Evolutionary conservation across 2,888 invertebrate genomes (phyloP).

Genomic region (Xiphydria camelus): DNA sequence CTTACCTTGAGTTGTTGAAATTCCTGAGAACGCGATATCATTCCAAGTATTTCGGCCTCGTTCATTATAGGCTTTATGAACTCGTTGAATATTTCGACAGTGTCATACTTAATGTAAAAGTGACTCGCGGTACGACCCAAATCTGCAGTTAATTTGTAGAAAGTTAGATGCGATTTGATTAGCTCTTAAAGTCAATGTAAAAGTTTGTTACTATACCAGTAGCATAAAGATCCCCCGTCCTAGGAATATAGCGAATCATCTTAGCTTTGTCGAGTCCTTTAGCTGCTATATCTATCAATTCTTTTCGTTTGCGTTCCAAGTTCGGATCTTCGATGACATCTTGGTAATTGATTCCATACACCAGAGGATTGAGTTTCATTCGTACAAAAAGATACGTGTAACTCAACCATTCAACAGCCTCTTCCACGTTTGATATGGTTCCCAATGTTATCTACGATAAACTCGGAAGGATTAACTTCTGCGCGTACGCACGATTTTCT

Average conservation of each 20-base stretch:
- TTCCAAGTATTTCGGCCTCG: constrained; percentile 82
- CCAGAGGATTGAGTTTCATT: constrained; percentile 88
- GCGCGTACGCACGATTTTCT: constrained; percentile 13
- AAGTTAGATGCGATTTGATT: constrained; percentile 6
- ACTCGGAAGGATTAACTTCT: too few relatives aligned
- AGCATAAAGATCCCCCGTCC: constrained; percentile 78
- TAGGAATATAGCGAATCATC: constrained; percentile 90
- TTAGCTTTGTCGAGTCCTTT: constrained; percentile 85
- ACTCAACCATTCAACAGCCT: constrained; percentile 97
- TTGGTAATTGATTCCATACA: constrained; percentile 69
- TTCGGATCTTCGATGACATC: constrained; percentile 76
- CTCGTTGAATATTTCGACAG: constrained; percentile 91
- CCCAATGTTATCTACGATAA: constrained; percentile 78
- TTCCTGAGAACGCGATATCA: constrained; percentile 91
- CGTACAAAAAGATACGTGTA: constrained; percentile 96
- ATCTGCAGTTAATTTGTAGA: constrained; percentile 67
- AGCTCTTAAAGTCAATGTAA: background rate
- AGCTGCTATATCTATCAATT: constrained; percentile 80
- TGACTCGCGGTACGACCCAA: constrained; percentile 96
- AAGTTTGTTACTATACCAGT: constrained; percentile 60
- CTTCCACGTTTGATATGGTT: constrained; percentile 93
- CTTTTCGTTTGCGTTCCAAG: constrained; percentile 75
- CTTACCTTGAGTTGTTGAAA: constrained; percentile 90
- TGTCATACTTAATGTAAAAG: constrained; percentile 96
- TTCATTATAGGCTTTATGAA: constrained; percentile 79